phyloP scores from a whole-genome alignment of 2,113 vertebrate species.

The Lota lota region DNA sequence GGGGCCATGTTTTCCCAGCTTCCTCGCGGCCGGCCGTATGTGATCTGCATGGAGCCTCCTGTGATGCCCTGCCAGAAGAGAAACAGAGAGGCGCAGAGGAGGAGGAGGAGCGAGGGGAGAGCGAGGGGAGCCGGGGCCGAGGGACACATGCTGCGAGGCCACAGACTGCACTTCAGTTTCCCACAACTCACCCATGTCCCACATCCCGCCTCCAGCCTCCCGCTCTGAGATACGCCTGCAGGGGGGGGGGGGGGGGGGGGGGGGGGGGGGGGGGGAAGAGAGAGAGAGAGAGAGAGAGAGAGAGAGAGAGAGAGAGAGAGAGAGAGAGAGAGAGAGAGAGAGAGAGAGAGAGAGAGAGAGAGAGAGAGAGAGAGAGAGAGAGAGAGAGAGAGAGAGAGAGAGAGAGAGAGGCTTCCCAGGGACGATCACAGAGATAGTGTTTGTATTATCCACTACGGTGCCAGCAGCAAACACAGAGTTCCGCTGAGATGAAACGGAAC shows the following conservation, averaged over 20 bases:
- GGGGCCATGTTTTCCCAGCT: slow-evolving; percentile 58
- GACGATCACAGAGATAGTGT: slow-evolving; percentile 70
- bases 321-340: too few relatives aligned
- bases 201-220: slow-evolving; percentile 52
- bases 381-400: slow-evolving; percentile 53
- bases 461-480: slow-evolving; percentile 57
- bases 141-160: slow-evolving; percentile 62
- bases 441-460: slow-evolving; percentile 56
- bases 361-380: too few relatives aligned
- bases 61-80: slow-evolving; percentile 60
- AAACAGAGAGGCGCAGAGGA: slow-evolving; percentile 54
- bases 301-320: too few relatives aligned
- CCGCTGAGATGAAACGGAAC: slow-evolving; percentile 54
- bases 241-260: neutral
- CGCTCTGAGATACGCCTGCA: slow-evolving; percentile 40
- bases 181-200: slow-evolving; percentile 69
- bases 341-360: too few relatives aligned
- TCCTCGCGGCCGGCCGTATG: slow-evolving; percentile 61
- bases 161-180: slow-evolving; percentile 69
- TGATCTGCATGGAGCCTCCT: slow-evolving; percentile 64
- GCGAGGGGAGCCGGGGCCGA: slow-evolving; percentile 28
- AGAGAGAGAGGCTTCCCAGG: slow-evolving; percentile 37
- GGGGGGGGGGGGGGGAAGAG: too few relatives aligned
- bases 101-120: slow-evolving; percentile 22
- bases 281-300: too few relatives aligned